Conservation (phyloP, 1,140 invertebrate species). For the Wiebesia pumilae region DNA sequence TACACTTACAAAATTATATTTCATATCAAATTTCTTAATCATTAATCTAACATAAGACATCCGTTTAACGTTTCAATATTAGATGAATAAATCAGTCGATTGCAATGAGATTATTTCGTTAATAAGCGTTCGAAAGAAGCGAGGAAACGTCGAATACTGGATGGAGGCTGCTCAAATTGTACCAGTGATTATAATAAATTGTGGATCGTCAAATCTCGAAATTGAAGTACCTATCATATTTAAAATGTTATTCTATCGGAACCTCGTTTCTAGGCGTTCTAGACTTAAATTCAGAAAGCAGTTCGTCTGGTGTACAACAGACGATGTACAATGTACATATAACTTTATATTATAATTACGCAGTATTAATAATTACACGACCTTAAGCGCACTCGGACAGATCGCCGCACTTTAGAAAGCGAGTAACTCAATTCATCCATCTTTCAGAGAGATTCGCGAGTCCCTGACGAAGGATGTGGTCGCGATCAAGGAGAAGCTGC, state of each 20-base stretch:
- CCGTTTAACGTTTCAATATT: not conserved
- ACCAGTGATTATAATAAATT: no score
- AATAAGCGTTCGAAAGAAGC: not conserved
- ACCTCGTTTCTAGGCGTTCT: no score
- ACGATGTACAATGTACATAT: no score
- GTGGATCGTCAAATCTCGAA: no score
- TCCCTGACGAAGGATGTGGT: conserved; percentile 82
- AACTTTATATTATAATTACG: no score
- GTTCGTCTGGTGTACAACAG: no score
- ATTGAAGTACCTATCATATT: no score
- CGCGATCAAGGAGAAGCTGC: conserved; percentile 76
- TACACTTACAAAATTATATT: no score
- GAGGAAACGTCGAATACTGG: not conserved
- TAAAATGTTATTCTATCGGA: no score
- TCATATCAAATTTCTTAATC: no score
- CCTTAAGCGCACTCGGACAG: not conserved
- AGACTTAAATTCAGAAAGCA: not conserved
- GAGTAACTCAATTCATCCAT: not conserved
- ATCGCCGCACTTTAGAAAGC: not conserved
- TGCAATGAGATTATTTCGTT: not conserved
- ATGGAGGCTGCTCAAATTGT: not conserved
- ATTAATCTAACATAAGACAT: not conserved
- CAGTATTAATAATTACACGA: no score
- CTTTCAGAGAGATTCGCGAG: conserved; percentile 83
- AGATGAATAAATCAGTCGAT: not conserved